Evolutionary conservation across 1,140 invertebrate species (phyloP), one percentile per base, ranked within the genome.

Genomic region (Bombus cullumanus): DNA sequence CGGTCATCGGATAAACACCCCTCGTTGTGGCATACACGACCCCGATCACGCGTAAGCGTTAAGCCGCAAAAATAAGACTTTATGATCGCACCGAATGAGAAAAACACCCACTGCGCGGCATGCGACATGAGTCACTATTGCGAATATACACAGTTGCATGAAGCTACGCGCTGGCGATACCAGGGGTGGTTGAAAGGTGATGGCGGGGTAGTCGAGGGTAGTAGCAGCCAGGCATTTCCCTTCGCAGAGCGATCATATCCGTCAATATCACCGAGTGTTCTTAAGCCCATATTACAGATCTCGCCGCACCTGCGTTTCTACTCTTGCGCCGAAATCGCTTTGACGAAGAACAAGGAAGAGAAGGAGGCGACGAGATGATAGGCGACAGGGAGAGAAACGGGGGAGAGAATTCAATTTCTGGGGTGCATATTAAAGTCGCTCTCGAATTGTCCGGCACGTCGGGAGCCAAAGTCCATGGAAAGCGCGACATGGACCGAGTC

Each of bases 371-470:
- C 34, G 41, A 57, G 66, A 62, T 22, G 83, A 75, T 37, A 37
- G 68, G 39, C 12, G 62, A 59, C 39, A 25, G 53, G 57, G 39
- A 53, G 39, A 53, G 66, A 71, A 71, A 78, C 74, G 59, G 66
- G 78, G 82, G 86, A 83, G 86, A 64, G 87, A 92, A 93, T 93
- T 93, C 87, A 94, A 94, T 94, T 94, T 93, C 90, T 91, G 86
- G 89, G 90, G 89, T 89, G 92, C 92, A 93, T 94, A 92, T 94
- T 92, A 93, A 94, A 93, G 91, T 91, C 92, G 88, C 76, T 88
- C 87, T 88, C 86, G 91, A 91, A 89, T 91, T 90, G 91, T 91
- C 88, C 90, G 86, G 77, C 83, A 89, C 83, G 83, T 88, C 82
- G 88, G 83, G 73, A 76, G 80, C 37, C 83, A 80, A 80, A 80